These are phyloP conservation scores for Acestrorhynchus altus DNA, from an alignment of 2,797 vertebrate genomes.

Conservation along the genomic window DNA sequence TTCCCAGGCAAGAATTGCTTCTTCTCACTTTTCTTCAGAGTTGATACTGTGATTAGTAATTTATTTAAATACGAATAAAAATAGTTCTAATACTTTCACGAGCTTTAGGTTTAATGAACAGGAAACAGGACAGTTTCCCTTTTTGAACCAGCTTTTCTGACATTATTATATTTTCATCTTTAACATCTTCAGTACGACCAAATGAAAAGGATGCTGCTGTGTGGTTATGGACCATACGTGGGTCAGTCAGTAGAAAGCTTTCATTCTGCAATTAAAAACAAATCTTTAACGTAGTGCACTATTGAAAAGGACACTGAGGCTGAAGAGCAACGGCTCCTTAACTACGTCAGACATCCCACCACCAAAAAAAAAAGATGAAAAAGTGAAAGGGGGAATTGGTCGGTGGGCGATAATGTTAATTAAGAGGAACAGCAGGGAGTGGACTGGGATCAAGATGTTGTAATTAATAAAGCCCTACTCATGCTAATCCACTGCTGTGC, in stretches of 20 bases:
- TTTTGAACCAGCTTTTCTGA: no score
- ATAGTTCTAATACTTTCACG: no score
- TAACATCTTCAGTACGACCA: no score
- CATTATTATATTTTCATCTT: not conserved
- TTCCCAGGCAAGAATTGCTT: no score
- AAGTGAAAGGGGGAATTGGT: not conserved
- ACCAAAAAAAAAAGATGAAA: slow-evolving; percentile 2
- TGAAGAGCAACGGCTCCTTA: slow-evolving; percentile 71
- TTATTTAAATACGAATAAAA: no score
- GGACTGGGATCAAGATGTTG: slow-evolving; percentile 79
- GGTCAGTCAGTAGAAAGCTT: no score
- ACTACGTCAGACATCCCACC: slow-evolving; percentile 75
- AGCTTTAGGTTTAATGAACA: no score
- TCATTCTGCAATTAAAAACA: slow-evolving; percentile 4
- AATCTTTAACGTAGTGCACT: slow-evolving; percentile 40
- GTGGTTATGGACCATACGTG: no score
- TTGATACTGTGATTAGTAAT: no score
- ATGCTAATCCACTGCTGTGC: slow-evolving; percentile 75
- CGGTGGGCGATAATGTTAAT: slow-evolving; percentile 77
- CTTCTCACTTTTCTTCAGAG: no score
- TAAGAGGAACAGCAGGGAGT: slow-evolving; percentile 83
- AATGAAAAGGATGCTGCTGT: no score
- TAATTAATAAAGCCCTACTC: slow-evolving; percentile 82
- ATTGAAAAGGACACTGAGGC: slow-evolving; percentile 62
- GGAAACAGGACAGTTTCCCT: no score